These are phyloP conservation scores for Neocrepidodera transversa DNA, from an alignment of 2,888 invertebrate species.

Conservation along the genomic window DNA sequence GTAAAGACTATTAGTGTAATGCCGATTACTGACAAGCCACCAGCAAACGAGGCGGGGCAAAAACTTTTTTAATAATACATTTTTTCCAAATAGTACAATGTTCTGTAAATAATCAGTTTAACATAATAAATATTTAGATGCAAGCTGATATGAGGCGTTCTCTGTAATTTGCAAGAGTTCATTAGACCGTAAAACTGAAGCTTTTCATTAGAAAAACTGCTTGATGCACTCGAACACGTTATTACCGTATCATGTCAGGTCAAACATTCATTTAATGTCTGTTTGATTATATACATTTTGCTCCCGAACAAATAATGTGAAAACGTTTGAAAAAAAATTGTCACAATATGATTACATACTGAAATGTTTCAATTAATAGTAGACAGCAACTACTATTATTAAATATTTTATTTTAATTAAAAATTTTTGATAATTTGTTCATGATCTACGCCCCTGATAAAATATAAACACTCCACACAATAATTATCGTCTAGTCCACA, in stretches of 20 bases:
- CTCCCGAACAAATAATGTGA: slow-evolving; percentile 34
- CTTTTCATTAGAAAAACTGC: slow-evolving; percentile 37
- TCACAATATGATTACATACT: slow-evolving; percentile 3
- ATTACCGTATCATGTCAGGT: slow-evolving; percentile 35
- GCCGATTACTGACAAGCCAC: too few species aligned
- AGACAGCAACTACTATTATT: neutral
- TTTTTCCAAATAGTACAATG: slow-evolving; percentile 24
- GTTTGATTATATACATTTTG: slow-evolving; percentile 35
- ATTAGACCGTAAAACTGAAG: slow-evolving; percentile 37
- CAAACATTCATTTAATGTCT: slow-evolving; percentile 32
- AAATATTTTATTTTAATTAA: too few species aligned
- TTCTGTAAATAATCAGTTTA: slow-evolving; percentile 34
- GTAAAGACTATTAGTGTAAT: too few species aligned
- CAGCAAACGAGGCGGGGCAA: neutral
- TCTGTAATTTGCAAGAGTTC: slow-evolving; percentile 38
- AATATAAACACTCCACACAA: slow-evolving; percentile 22
- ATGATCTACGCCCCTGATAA: slow-evolving; percentile 22
- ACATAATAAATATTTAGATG: slow-evolving; percentile 37
- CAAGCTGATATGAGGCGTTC: slow-evolving; percentile 37
- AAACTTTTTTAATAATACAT: neutral
- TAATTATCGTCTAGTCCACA: slow-evolving; percentile 31
- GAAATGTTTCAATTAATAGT: neutral
- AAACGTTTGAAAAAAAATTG: slow-evolving; percentile 26
- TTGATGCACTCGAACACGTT: slow-evolving; percentile 27
- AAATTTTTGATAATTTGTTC: too few species aligned